Conservation (phyloP, 2,888 invertebrate species). For the Epistrophella euchroma region DNA sequence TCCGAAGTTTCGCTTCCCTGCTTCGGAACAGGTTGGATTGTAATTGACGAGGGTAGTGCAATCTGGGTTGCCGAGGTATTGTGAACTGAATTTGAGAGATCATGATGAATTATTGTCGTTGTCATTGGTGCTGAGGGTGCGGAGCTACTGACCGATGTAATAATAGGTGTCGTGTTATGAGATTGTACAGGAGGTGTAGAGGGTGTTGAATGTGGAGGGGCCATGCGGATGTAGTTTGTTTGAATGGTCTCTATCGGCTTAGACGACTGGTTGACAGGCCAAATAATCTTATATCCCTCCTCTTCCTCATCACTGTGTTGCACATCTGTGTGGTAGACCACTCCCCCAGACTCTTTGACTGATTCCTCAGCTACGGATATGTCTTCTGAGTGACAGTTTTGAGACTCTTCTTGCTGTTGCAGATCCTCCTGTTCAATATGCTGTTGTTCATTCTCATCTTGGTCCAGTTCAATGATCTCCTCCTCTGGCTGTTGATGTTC, state of each 20-base stretch:
- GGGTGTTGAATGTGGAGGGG: slow-evolving; percentile 62
- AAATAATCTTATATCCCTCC: slow-evolving; percentile 59
- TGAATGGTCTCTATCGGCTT: slow-evolving; percentile 62
- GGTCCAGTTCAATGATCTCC: slow-evolving; percentile 77
- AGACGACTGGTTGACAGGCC: slow-evolving; percentile 54
- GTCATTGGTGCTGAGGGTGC: slow-evolving; percentile 38
- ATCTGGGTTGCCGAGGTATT: slow-evolving; percentile 57
- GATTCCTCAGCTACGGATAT: slow-evolving; percentile 65
- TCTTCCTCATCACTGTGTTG: slow-evolving; percentile 75
- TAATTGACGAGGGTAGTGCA: slow-evolving; percentile 62
- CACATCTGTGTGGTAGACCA: slow-evolving; percentile 75
- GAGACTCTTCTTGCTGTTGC: slow-evolving; percentile 58
- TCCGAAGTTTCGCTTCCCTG: slow-evolving; percentile 19
- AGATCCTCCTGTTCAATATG: slow-evolving; percentile 56
- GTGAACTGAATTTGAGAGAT: slow-evolving; percentile 66
- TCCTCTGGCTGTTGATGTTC: slow-evolving; percentile 76
- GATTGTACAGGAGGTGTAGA: slow-evolving; percentile 37
- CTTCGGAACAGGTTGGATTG: slow-evolving; percentile 68
- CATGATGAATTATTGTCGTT: slow-evolving; percentile 73
- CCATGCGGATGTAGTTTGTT: slow-evolving; percentile 71
- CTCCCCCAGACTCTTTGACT: slow-evolving; percentile 57
- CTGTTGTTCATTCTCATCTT: slow-evolving; percentile 68
- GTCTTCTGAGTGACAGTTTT: slow-evolving; percentile 66
- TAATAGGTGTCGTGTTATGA: slow-evolving; percentile 44
- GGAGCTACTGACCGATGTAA: slow-evolving; percentile 23